Evolutionary conservation across 2,888 invertebrate genomes (phyloP), one percentile per base, ranked within the genome.

Genomic region (Teleiodes luculella): DNA sequence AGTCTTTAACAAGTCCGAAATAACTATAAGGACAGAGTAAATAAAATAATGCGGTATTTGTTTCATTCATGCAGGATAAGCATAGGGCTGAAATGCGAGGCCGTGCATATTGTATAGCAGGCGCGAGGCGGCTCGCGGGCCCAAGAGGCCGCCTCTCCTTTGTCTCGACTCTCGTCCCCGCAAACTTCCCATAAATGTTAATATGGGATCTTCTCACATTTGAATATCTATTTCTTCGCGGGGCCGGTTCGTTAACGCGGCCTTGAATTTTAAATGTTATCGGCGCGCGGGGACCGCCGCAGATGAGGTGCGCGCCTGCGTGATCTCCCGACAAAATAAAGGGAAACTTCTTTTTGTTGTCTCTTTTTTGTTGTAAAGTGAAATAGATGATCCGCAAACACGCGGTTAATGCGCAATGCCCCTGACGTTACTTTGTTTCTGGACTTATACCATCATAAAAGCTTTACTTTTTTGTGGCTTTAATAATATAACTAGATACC

Each of bases 181-280:
- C 88, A 89, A 89, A 89, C 86, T 87, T 85, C 86, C 88, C 87
- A 89, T 89, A 89, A 89, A 88, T 89, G 89, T 89, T 89, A 89
- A 89, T 89, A 89, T 87, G 89, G 89, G 88, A 87, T 85, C 83
- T 83, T 79, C 85, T 83, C 82, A 81, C 88, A 88, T 89, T 89
- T 89, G 89, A 89, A 89, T 89, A 89, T 88, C 89, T 88, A 88
- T 89, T 89, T 89, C 86, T 88, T 87, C 83, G 86, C 87, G 87
- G 80, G 86, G 83, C 81, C 85, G 84, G 88, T 89, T 89, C 86
- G 88, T 89, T 89, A 89, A 87, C 87, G 84, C 85, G 88, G 84
- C 89, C 89, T 89, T 88, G 89, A 89, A 89, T 89, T 89, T 89
- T 89, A 89, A 88, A 88, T 89, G 86, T 89, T 89, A 88, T 88